A percentile compares a stretch with the other conserved stretches of the same genome.
Conservation (phyloP, 2,888 invertebrate species). For the Dasysyrphus tricinctus region DNA sequence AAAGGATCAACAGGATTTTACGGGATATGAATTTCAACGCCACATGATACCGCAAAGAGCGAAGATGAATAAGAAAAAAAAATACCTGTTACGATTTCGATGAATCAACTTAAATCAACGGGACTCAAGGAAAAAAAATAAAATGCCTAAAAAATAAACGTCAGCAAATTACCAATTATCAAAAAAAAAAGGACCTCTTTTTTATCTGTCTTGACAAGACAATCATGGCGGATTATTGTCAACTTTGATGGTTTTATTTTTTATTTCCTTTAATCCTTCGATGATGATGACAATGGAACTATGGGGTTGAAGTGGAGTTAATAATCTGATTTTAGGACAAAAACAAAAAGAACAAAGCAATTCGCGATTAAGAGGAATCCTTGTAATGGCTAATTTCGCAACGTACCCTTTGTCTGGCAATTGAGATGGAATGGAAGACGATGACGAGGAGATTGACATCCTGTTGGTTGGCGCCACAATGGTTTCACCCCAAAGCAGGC, state of each 20-base stretch:
- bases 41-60: constrained; percentile 39
- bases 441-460: constrained; percentile 65
- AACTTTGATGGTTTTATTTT: constrained; percentile 66
- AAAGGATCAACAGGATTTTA: constrained; percentile 75
- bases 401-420: constrained; percentile 50
- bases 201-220: constrained; percentile 31
- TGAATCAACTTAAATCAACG: constrained; percentile 48
- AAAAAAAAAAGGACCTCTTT: constrained; percentile 50
- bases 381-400: constrained; percentile 74
- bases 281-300: constrained; percentile 9
- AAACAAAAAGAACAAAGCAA: constrained; percentile 65
- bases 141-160: constrained; percentile 60
- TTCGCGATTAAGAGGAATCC: constrained; percentile 61
- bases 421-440: constrained; percentile 19
- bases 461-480: constrained; percentile 72
- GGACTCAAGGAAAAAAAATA: not conserved
- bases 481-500: not conserved
- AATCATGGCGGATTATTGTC: constrained; percentile 63
- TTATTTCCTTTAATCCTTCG: constrained; percentile 51
- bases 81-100: constrained; percentile 72
- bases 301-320: constrained; percentile 61
- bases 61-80: not conserved
- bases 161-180: constrained; percentile 75
- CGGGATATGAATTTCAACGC: constrained; percentile 69
- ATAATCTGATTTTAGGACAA: constrained; percentile 66